These are phyloP conservation scores for Parnassius apollo DNA, from an alignment of 2,888 invertebrate species.

Conservation along the genomic window DNA sequence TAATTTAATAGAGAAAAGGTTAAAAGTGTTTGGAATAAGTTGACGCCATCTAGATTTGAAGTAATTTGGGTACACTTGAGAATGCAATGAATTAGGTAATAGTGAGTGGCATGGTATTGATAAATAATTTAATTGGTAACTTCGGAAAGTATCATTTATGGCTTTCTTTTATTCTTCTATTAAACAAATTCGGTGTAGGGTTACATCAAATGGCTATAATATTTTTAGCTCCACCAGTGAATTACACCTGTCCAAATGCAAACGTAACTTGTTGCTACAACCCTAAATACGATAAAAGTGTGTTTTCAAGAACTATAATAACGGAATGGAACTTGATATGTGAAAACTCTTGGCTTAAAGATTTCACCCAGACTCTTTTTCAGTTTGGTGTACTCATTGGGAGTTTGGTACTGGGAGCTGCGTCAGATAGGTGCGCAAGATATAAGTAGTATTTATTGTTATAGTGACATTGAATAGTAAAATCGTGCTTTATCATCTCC, in stretches of 20 bases:
- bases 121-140: constrained; percentile 64
- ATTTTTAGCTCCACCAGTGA: constrained; percentile 68
- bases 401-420: constrained; percentile 85
- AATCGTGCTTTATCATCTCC: no score
- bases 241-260: constrained; percentile 49
- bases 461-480: no score
- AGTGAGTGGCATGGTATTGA: constrained; percentile 42
- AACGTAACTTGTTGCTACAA: constrained; percentile 69
- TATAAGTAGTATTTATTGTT: no score
- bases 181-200: constrained; percentile 73
- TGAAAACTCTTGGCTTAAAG: constrained; percentile 81
- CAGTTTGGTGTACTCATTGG: constrained; percentile 88
- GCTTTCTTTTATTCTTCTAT: constrained; percentile 62
- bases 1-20: no score
- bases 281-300: constrained; percentile 80
- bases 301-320: constrained; percentile 85
- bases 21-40: no score
- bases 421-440: constrained; percentile 83
- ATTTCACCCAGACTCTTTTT: constrained; percentile 86
- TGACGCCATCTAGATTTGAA: no score
- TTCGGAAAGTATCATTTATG: constrained; percentile 63
- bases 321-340: constrained; percentile 89
- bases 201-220: constrained; percentile 77
- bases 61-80: no score
- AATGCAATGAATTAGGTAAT: no score